These are phyloP conservation scores for Trigoniulus corallinus DNA, from an alignment of 1,140 invertebrate species.

Conservation along the genomic window DNA sequence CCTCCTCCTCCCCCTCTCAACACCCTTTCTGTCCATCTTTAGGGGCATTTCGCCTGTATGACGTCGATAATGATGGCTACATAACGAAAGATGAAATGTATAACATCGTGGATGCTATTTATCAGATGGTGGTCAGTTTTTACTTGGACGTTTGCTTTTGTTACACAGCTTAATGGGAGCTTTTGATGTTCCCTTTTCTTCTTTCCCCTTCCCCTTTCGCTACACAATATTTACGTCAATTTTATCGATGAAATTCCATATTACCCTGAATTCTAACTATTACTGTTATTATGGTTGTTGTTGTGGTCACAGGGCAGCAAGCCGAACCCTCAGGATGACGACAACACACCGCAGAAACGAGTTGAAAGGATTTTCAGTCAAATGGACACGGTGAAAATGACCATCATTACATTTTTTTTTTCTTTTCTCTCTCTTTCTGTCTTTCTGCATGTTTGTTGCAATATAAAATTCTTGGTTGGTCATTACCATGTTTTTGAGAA, in stretches of 20 bases:
- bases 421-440: too few relatives aligned
- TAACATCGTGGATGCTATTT: constrained; percentile 96
- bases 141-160: background rate
- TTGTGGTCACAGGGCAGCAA: constrained; percentile 55
- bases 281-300: background rate
- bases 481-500: background rate
- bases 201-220: too few relatives aligned
- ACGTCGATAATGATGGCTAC: constrained; percentile 94
- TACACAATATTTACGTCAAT: background rate
- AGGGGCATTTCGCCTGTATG: constrained; percentile 96
- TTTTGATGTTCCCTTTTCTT: background rate
- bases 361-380: constrained; percentile 96
- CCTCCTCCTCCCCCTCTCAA: too few relatives aligned
- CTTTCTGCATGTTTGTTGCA: too few relatives aligned
- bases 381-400: constrained; percentile 57
- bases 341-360: constrained; percentile 86
- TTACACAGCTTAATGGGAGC: background rate
- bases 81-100: constrained; percentile 97
- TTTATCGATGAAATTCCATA: background rate
- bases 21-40: too few relatives aligned
- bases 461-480: constrained; percentile 2
- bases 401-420: background rate
- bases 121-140: constrained; percentile 91
- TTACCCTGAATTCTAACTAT: background rate
- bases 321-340: constrained; percentile 67